A percentile compares a stretch with the other conserved stretches of the same genome.
These are phyloP conservation scores for Trissolcus brochymenae DNA, from an alignment of 2,888 invertebrate genomes.

Conservation along the genomic window DNA sequence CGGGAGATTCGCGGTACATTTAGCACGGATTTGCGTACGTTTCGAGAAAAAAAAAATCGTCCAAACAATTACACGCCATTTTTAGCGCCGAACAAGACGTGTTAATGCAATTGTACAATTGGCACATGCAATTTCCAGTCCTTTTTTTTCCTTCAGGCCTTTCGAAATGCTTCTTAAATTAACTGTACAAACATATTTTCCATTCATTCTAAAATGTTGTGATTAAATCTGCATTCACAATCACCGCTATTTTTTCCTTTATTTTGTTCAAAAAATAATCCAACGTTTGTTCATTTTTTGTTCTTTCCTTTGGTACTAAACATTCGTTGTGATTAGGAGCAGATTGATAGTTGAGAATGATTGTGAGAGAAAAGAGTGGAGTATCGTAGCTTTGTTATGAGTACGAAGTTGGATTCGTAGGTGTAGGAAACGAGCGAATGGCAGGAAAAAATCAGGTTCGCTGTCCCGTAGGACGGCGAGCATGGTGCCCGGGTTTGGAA, in stretches of 20 bases:
- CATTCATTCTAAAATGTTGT: too few relatives aligned
- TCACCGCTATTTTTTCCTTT: too few relatives aligned
- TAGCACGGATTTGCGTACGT: too few relatives aligned
- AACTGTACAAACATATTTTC: too few relatives aligned
- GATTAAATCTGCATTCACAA: too few relatives aligned
- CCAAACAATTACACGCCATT: conserved; percentile 3
- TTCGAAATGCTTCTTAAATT: not conserved
- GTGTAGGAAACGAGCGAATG: conserved; percentile 73
- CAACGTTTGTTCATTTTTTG: not conserved
- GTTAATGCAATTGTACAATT: conserved; percentile 3
- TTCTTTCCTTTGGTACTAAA: not conserved
- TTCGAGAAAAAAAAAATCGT: too few relatives aligned
- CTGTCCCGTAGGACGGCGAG: conserved; percentile 72
- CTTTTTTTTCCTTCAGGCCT: not conserved
- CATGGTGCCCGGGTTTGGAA: conserved; percentile 69
- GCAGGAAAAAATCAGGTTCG: conserved; percentile 74
- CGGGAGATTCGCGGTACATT: too few relatives aligned
- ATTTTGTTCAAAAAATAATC: not conserved
- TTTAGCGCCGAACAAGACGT: not conserved
- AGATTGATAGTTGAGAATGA: conserved; percentile 8
- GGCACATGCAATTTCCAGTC: not conserved
- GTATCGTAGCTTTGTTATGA: conserved; percentile 61
- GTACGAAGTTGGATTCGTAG: conserved; percentile 69
- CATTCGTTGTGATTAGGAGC: conserved; percentile 18
- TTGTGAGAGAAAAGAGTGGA: not conserved